Evolutionary conservation across 30 jellyfish, hydroid and myxozoan genomes (phyloP).

Genomic region (Catostylus mosaicus): DNA sequence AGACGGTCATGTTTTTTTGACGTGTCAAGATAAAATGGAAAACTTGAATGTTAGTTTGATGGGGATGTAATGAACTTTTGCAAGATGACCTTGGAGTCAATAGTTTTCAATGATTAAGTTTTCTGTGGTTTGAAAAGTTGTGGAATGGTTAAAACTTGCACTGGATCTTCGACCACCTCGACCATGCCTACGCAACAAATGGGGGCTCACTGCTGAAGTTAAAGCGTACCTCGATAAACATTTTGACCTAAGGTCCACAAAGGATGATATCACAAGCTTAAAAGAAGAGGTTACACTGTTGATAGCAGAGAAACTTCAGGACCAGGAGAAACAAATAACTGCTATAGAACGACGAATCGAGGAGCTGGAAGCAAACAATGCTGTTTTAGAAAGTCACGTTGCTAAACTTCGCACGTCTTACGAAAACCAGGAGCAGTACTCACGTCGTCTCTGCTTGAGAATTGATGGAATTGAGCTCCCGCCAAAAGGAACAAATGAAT

Average conservation of each 20-base stretch:
- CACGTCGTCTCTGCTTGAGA: conserved; percentile 20
- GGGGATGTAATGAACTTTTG: no score
- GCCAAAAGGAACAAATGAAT: conserved; percentile 12
- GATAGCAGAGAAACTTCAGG: conserved; percentile 8
- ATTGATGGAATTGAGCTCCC: no score
- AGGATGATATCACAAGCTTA: conserved; percentile 23
- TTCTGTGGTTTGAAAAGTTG: neutral
- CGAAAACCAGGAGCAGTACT: conserved; percentile 28
- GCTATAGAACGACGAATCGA: neutral
- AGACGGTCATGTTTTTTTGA: no score
- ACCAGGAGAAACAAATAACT: conserved; percentile 7
- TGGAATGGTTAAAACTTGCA: conserved; percentile 15
- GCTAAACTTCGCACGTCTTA: conserved; percentile 8
- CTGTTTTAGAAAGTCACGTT: conserved; percentile 9
- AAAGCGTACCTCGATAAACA: conserved; percentile 19
- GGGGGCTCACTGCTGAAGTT: conserved; percentile 21
- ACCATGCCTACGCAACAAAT: conserved; percentile 18
- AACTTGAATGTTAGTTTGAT: no score
- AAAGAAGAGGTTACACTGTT: conserved; percentile 11
- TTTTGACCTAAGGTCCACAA: conserved; percentile 7
- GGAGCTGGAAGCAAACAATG: conserved; percentile 19
- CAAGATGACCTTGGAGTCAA: no score
- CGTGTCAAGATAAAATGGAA: no score
- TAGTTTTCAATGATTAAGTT: no score
- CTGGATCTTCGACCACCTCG: conserved; percentile 10